These are phyloP conservation scores for Apogon talboti DNA, from an alignment of 2,797 vertebrate species.

Conservation along the genomic window DNA sequence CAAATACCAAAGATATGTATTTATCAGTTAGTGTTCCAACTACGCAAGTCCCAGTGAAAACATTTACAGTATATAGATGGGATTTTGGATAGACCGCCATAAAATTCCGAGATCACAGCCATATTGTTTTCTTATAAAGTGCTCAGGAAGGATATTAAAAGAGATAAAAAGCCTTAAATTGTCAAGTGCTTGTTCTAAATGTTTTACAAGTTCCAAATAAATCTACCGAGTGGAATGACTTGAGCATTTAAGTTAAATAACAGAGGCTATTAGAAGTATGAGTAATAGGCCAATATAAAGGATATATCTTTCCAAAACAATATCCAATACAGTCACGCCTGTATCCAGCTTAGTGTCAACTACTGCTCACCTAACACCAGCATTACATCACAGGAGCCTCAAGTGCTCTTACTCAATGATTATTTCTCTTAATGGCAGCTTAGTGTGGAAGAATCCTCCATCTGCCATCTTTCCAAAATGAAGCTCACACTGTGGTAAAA, in stretches of 20 bases:
- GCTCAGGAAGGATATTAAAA: slow-evolving; percentile 23
- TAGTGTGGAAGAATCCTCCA: slow-evolving; percentile 58
- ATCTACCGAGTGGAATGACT: slow-evolving; percentile 31
- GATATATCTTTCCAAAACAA: slow-evolving; percentile 63
- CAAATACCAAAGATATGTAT: background rate
- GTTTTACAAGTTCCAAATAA: slow-evolving; percentile 38
- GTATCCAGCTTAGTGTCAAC: slow-evolving; percentile 62
- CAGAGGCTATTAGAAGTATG: slow-evolving; percentile 43
- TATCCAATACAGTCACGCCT: slow-evolving; percentile 51
- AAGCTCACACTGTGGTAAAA: slow-evolving; percentile 53
- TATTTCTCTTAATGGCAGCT: slow-evolving; percentile 59
- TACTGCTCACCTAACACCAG: slow-evolving; percentile 62
- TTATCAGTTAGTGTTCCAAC: slow-evolving; percentile 3
- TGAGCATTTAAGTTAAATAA: slow-evolving; percentile 44
- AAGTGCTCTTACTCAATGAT: slow-evolving; percentile 52
- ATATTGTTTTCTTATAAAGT: slow-evolving; percentile 16
- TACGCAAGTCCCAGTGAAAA: slow-evolving; percentile 13
- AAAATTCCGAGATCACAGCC: slow-evolving; percentile 18
- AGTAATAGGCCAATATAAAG: slow-evolving; percentile 52
- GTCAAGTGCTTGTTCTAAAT: slow-evolving; percentile 28
- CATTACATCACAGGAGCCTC: slow-evolving; percentile 67
- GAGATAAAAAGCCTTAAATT: slow-evolving; percentile 35
- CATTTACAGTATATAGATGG: slow-evolving; percentile 22
- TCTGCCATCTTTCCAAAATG: slow-evolving; percentile 69
- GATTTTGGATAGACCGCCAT: slow-evolving; percentile 17